Conservation (phyloP, 2,888 invertebrate genomes). For the Danaus chrysippus region DNA sequence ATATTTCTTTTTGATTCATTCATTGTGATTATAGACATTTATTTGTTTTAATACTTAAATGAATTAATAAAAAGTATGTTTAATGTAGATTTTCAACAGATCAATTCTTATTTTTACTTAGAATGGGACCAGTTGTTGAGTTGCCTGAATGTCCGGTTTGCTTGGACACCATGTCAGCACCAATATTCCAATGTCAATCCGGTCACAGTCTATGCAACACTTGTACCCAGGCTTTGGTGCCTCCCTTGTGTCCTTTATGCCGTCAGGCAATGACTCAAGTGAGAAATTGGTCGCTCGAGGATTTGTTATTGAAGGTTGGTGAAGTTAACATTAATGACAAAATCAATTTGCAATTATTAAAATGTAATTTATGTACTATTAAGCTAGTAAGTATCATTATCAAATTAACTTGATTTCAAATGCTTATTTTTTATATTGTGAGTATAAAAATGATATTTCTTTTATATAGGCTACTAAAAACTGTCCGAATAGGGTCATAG, state of each 20-base stretch:
- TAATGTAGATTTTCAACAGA: not conserved
- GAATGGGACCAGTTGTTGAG: constrained; percentile 35
- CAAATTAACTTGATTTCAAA: not conserved
- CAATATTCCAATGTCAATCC: constrained; percentile 65
- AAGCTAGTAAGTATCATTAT: no score
- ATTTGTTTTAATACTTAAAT: not conserved
- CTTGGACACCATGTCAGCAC: constrained; percentile 58
- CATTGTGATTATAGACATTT: no score
- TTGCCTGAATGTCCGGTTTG: constrained; percentile 70
- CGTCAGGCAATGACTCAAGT: constrained; percentile 67
- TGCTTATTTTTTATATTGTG: not conserved
- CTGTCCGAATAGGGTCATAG: constrained; percentile 57
- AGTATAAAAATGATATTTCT: not conserved
- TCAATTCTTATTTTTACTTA: not conserved
- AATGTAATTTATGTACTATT: no score
- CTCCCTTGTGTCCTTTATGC: constrained; percentile 64
- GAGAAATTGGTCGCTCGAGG: constrained; percentile 67
- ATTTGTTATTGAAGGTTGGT: constrained; percentile 55
- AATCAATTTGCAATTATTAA: no score
- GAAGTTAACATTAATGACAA: not conserved
- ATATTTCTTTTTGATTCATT: no score
- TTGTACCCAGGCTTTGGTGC: constrained; percentile 52
- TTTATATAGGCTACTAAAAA: constrained; percentile 50
- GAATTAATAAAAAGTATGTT: not conserved
- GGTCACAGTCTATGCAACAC: constrained; percentile 66